Evolutionary conservation across 2,797 vertebrate species (phyloP).

Genomic region (Anomalospiza imberbis): DNA sequence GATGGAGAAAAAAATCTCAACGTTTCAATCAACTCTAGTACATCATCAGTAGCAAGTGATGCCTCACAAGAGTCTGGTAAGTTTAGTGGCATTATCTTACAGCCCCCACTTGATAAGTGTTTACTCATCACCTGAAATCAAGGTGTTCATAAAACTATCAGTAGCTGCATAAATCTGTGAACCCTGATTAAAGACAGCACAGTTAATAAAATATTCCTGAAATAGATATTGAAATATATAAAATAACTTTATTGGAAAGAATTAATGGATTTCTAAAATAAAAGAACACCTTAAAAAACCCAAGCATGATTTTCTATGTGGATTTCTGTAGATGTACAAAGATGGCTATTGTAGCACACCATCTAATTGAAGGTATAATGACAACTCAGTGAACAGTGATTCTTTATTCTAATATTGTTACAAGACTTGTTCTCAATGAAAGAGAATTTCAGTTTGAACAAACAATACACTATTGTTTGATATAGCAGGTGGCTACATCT

Average conservation of each 20-base stretch:
- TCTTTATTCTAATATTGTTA: not conserved
- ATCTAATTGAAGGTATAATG: not conserved
- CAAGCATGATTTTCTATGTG: not conserved
- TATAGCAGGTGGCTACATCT: not conserved
- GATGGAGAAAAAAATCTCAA: constrained; percentile 36
- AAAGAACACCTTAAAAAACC: not conserved
- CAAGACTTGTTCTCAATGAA: not conserved
- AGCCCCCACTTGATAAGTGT: not conserved
- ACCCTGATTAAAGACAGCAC: not conserved
- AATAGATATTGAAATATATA: not conserved
- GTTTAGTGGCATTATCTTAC: not conserved
- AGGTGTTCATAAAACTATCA: not conserved
- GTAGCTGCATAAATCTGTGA: not conserved
- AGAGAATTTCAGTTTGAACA: not conserved
- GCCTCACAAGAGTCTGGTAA: constrained; percentile 32
- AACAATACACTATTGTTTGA: not conserved
- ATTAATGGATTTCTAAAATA: not conserved
- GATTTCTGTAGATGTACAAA: not conserved
- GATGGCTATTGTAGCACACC: not conserved
- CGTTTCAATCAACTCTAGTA: constrained; percentile 10
- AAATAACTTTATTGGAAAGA: not conserved
- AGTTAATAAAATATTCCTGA: not conserved
- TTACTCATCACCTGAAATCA: not conserved
- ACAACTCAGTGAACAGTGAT: not conserved
- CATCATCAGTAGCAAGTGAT: constrained; percentile 32